Evolutionary conservation across 2,888 invertebrate species (phyloP).

Genomic region (Spodoptera picta): DNA sequence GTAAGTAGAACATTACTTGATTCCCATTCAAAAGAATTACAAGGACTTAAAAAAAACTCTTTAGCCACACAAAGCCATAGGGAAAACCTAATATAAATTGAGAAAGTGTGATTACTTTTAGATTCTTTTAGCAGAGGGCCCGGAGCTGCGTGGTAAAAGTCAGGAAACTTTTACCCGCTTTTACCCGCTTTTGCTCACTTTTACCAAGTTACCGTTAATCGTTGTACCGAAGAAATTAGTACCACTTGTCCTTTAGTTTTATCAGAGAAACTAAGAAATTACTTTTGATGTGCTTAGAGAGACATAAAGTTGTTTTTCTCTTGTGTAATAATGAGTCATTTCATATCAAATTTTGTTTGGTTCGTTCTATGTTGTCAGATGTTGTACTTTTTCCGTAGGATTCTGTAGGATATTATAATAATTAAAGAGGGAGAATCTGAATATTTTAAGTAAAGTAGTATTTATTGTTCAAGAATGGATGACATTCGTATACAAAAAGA

Average conservation of each 20-base stretch:
- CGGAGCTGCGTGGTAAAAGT: conserved; percentile 27
- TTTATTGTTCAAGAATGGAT: too few species aligned
- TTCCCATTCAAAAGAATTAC: conserved; percentile 23
- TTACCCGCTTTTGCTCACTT: conserved; percentile 12
- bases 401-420: too few species aligned
- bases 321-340: conserved; percentile 17
- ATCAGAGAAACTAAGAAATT: conserved; percentile 35
- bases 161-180: conserved; percentile 28
- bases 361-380: too few species aligned
- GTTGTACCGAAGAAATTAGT: conserved; percentile 40
- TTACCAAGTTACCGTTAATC: conserved; percentile 41
- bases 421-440: too few species aligned
- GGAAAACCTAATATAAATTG: conserved; percentile 35
- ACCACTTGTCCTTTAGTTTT: conserved; percentile 31
- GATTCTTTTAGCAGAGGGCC: conserved; percentile 38
- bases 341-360: not conserved
- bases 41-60: conserved; percentile 22
- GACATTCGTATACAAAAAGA: too few species aligned
- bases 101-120: conserved; percentile 49
- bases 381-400: too few species aligned
- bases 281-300: conserved; percentile 24
- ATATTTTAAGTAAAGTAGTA: too few species aligned
- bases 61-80: conserved; percentile 19
- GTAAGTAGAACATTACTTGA: not conserved
- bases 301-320: conserved; percentile 29